Percentiles rank a stretch among this genome's conserved stretches.
phyloP scores from a whole-genome alignment of 2,113 vertebrate genomes.

The Bubalus kerabau region DNA sequence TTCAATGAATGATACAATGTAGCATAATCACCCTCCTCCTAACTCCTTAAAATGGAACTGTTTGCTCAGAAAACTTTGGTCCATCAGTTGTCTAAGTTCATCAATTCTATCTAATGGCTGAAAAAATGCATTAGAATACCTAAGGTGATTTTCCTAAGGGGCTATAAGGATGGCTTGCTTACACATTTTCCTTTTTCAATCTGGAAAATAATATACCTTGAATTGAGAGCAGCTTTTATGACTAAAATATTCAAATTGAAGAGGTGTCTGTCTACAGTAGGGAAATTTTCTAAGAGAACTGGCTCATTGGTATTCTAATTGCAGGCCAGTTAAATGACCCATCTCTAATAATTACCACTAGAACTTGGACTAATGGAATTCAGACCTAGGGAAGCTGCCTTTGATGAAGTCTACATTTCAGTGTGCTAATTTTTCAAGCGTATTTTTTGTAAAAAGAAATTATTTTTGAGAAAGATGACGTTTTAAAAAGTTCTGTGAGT shows the following conservation, averaged over 20 bases:
- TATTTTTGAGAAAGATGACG: not conserved
- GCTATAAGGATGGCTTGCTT: not conserved
- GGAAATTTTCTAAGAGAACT: not conserved
- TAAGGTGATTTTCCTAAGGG: rapidly evolving
- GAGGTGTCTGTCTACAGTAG: not conserved
- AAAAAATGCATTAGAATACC: not conserved
- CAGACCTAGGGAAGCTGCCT: not conserved
- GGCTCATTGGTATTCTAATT: not conserved
- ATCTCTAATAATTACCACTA: slow-evolving; percentile 41
- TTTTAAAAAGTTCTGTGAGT: not conserved
- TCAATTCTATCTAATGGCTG: not conserved
- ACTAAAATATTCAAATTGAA: slow-evolving; percentile 4
- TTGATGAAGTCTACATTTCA: not conserved
- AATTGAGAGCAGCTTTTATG: not conserved
- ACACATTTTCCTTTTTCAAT: slow-evolving; percentile 34
- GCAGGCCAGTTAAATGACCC: slow-evolving; percentile 27
- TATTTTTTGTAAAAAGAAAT: not conserved
- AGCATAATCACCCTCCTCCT: not conserved
- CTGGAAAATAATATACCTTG: not conserved
- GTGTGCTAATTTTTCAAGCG: not conserved
- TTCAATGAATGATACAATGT: not conserved
- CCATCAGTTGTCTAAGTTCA: not conserved
- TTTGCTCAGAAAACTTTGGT: not conserved
- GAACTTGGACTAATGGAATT: slow-evolving; percentile 42
- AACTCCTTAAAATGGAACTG: not conserved